A percentile compares a stretch with the other conserved stretches of the same genome.
Conservation (phyloP, 2,797 vertebrate genomes). For the Chelmon rostratus region DNA sequence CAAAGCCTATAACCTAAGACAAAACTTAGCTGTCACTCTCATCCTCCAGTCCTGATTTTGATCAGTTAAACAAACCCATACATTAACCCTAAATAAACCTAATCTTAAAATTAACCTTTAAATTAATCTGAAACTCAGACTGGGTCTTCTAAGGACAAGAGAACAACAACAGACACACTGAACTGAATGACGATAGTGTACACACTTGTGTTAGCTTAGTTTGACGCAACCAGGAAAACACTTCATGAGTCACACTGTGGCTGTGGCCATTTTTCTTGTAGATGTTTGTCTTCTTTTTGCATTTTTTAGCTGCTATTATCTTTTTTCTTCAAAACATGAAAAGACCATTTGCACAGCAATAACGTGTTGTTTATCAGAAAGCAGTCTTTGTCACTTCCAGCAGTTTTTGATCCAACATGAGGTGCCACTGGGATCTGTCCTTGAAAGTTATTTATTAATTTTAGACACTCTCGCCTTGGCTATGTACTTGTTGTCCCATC, state of each 20-base stretch:
- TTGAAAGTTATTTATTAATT: not conserved
- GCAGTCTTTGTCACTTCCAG: not conserved
- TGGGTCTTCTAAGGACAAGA: not conserved
- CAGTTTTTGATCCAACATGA: not conserved
- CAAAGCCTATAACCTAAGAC: not conserved
- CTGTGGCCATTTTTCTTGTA: too few species aligned
- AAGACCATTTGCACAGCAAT: not conserved
- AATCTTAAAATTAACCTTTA: not conserved
- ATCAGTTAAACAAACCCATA: not conserved
- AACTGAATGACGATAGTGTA: conserved; percentile 5
- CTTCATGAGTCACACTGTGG: conserved; percentile 31
- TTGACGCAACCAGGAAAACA: conserved; percentile 21
- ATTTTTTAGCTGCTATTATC: too few species aligned
- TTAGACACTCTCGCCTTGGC: not conserved
- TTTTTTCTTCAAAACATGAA: not conserved
- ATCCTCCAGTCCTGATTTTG: not conserved
- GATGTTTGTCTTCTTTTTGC: too few species aligned
- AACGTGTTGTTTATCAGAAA: too few species aligned
- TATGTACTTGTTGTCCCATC: not conserved
- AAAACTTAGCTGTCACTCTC: not conserved
- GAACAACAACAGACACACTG: not conserved
- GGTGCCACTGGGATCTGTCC: conserved; percentile 10
- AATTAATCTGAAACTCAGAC: not conserved
- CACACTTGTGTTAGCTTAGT: conserved; percentile 25
- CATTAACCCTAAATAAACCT: not conserved